Evolutionary conservation across 2,888 invertebrate genomes (phyloP), one percentile per base, ranked within the genome.

Genomic region (Drosophila demipolita): DNA sequence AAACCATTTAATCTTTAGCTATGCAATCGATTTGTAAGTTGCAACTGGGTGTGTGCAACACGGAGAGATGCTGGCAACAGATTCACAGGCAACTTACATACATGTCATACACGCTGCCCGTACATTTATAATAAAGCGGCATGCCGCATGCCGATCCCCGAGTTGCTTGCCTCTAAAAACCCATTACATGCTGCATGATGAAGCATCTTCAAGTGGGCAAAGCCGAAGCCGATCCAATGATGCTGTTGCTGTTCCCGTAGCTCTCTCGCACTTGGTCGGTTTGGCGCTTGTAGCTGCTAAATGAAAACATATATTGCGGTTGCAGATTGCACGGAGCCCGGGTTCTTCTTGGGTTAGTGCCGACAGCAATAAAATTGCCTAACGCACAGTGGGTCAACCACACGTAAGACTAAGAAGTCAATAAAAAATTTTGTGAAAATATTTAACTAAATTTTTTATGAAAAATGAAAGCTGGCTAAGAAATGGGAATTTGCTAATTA

Each of bases 111-210:
- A 85, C 68, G 75, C 73, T 82, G 78, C 69, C 73, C 66, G 68
- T 78, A 80, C 90, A 86, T 86, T 85, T 89, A 85, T 87, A 87
- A 86, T 89, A 88, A 86, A 85, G 85, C 84, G 49, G 86, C 80
- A 65, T 74, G 70, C 83, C 77, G 73, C 86, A 42, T 29, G 29
- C 50, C 48, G 58, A 59, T 20, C 55, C 40, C 78, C 52, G n/a
- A 45, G 49, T 35, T 40, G 33, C 3, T 26, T 8, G 55, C 15
- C 38, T 69, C 66, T 64, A 73, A 73, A 73, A 73, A 77, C 77
- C 67, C 76, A 73, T 73, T 83, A 86, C 75, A 68, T 67, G 71
- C 59, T 73, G 78, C 88, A 89, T 87, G 90, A 86, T 89, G 90
- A 68, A 87, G 90, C 90, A 76, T 82, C 85, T 85, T 78, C 72